These are phyloP conservation scores for Typhlomys cinereus DNA, from an alignment of 2,113 vertebrate genomes.

Conservation along the genomic window DNA sequence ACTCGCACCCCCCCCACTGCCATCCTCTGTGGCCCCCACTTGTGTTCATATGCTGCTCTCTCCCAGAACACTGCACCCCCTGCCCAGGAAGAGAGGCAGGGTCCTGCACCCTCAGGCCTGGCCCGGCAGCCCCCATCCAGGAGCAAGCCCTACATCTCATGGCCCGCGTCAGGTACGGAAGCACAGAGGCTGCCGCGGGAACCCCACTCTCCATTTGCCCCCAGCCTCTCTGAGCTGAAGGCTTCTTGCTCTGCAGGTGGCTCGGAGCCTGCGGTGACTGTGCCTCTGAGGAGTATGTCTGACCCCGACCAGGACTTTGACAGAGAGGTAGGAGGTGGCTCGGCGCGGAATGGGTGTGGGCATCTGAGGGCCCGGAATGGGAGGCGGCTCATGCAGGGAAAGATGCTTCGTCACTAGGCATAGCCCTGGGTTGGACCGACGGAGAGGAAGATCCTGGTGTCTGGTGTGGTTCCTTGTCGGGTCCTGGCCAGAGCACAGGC, in stretches of 20 bases:
- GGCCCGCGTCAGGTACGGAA: constrained; percentile 92
- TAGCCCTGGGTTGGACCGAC: not conserved
- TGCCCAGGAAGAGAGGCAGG: constrained; percentile 92
- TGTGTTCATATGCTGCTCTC: not conserved
- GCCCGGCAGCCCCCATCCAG: constrained; percentile 88
- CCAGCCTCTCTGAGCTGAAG: not conserved
- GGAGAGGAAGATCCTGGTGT: no score
- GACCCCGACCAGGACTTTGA: constrained; percentile 95
- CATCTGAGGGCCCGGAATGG: accelerated
- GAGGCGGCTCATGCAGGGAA: no score
- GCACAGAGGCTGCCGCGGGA: not conserved
- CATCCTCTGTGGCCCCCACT: accelerated
- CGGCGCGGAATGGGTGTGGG: accelerated
- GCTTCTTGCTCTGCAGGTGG: constrained; percentile 77
- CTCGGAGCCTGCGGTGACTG: constrained; percentile 87
- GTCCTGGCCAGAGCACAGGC: not conserved
- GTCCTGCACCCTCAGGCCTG: constrained; percentile 87
- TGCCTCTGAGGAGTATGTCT: constrained; percentile 89
- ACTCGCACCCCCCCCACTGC: no score
- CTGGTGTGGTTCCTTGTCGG: no score
- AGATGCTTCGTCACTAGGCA: not conserved
- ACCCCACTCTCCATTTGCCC: no score
- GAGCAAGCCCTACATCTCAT: constrained; percentile 93
- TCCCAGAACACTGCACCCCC: constrained; percentile 89
- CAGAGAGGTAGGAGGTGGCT: constrained; percentile 88